Percentiles rank a stretch among this genome's conserved stretches.
phyloP scores from a whole-genome alignment of 53 echinoderm and acorn worm genomes.

The Temnopleurus reevesii region DNA sequence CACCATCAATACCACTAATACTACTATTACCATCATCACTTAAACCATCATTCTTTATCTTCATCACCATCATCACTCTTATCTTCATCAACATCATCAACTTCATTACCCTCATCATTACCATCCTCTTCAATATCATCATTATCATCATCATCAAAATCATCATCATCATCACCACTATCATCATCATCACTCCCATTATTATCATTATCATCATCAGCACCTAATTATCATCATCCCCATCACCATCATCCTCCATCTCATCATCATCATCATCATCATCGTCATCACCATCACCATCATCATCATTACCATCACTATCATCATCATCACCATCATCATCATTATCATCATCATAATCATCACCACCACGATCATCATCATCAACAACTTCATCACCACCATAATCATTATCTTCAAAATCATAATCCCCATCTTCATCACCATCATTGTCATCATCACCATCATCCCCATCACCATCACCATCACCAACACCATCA shows the following conservation, averaged over 20 bases:
- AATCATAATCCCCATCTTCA: no score
- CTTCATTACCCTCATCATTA: neutral
- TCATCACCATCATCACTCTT: neutral
- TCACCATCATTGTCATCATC: no score
- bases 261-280: neutral
- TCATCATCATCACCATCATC: neutral
- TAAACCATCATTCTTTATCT: neutral
- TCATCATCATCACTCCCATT: neutral
- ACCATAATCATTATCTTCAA: constrained; percentile 63
- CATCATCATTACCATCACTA: neutral
- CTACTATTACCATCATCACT: no score
- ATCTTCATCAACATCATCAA: constrained; percentile 12
- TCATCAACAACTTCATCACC: neutral
- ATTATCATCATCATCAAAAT: neutral
- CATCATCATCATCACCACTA: neutral
- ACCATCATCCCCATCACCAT: no score
- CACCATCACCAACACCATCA: no score
- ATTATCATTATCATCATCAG: no score
- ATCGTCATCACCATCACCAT: constrained; percentile 26
- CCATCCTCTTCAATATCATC: neutral
- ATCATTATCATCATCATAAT: neutral
- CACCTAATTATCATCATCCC: neutral
- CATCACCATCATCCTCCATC: neutral
- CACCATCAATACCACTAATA: neutral
- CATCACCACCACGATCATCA: neutral